Percentiles rank a stretch among this genome's conserved stretches.
Conservation (phyloP, 2,113 vertebrate genomes). For the Passer montanus region DNA sequence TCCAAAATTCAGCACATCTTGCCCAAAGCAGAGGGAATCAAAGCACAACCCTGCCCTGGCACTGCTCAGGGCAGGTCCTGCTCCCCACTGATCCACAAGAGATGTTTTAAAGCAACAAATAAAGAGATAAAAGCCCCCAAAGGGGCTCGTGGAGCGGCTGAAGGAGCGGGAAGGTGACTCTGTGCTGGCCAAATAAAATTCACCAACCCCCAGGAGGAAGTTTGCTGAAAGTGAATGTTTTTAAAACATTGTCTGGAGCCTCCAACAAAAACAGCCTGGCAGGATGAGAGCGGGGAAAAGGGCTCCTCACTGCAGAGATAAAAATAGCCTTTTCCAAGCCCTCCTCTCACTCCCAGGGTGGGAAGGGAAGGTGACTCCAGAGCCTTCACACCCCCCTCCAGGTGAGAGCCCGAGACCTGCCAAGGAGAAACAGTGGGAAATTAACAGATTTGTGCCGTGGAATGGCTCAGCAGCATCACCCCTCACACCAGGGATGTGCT, state of each 20-base stretch:
- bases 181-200: not conserved
- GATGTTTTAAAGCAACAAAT: not conserved
- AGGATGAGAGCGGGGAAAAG: not conserved
- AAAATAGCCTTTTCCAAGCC: slow-evolving; percentile 13
- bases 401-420: not conserved
- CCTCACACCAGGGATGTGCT: not conserved
- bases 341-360: not conserved
- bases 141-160: not conserved
- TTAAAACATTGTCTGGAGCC: not conserved
- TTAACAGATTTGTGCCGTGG: not conserved
- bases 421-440: not conserved
- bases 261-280: not conserved
- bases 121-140: not conserved
- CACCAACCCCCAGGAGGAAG: not conserved
- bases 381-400: not conserved
- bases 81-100: fast-evolving
- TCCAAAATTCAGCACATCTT: fast-evolving
- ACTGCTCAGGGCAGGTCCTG: not conserved
- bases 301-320: not conserved
- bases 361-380: not conserved
- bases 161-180: not conserved
- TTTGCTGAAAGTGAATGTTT: not conserved
- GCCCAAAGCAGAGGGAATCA: not conserved
- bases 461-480: not conserved
- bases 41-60: not conserved